Base-by-base conservation (phyloP, 2,797 vertebrate genomes). In the Oryzias sinensis region DNA sequence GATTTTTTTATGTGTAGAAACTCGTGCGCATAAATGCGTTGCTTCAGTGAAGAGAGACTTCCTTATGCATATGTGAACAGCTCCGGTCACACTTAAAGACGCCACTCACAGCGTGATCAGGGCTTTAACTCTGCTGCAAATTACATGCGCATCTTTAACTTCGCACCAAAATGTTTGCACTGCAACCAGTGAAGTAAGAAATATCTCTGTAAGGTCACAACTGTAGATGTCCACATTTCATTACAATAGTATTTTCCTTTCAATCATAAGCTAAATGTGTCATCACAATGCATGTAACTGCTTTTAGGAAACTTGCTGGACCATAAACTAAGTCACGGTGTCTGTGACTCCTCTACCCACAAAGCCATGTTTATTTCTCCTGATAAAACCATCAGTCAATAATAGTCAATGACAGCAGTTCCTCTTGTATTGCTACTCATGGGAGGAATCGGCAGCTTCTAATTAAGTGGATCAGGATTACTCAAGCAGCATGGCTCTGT, bases 391-490 rank as follows among this genome's bases (percentile, higher is more conserved):
- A 86, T 85, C 82, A 90, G 80, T 90, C 88, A 90, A 83, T 81
- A 86, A 81, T 74, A 83, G 65, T 85, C 82, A 87, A 79, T 87
- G 83, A 87, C 87, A 89, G 85, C 75, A 64, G 74, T 80, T 82
- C 72, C 65, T 66, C 52, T 16, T 46, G 63, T 88, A 89, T 84
- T 73, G 65, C 76, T 84, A 87, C 85, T 89, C 89, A 90, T 79
- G 52, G 68, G 89, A 89, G 89, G 89, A 88, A 90, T 83, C 68
- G 77, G 85, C 87, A 84, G 80, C 83, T 72, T 88, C 82, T 91
- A 90, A 92, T 92, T 90, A 90, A 89, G 82, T 88, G 84, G 74
- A 87, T 91, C 87, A 82, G 79, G 91, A 91, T 91, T 87, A 91
- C 90, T 90, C 86, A 90, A 88, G 83, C 81, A 74, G 79, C 74